Evolutionary conservation across 1,140 invertebrate species (phyloP), one percentile per base, ranked within the genome.

Genomic region (Tetragnatha versicolor): DNA sequence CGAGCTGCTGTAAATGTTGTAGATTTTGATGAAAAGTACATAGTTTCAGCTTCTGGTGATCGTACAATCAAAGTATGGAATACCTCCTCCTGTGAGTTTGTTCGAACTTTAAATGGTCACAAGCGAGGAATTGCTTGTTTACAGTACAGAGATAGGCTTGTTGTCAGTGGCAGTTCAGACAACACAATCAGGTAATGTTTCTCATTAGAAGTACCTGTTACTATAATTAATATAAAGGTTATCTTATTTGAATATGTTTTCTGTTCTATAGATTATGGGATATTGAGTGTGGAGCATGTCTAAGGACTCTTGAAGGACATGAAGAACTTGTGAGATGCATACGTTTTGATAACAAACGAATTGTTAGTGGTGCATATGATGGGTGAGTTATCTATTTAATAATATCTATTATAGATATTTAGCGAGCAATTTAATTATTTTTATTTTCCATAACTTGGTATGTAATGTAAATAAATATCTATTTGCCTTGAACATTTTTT

Each of bases 11-110:
- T 99, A 27, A 99, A 99, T 88, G 98, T 99, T 42, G 98, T 99
- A 2, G 98, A 99, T 88, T 99, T 99, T 88, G 98, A 99, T 87
- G 95, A 99, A 84, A 98, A 98, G 86, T 99, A 99, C 85, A 99
- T 99, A 81, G 98, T 99, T 78, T 98, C 96, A 51, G 98, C 98
- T n/a, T 97, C 95, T 85, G 98, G 98, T 73, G 98, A 99, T 88
- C 89, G 98, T 82, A 99, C 98, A 81, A 99, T 99, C 82, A 99
- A 99, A 90, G 90, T 99, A 69, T 99, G 98, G 97, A 98, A 94
- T 85, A 98, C 97, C 37, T 95, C 94, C 35, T 93, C 93, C 22
- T 99, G 97, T 89, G 97, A 99, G 87, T 99, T 99, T 90, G 95
- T 99, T n/a, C 91, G 97, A 60, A 99, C 98, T 49, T 89, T 99